These are phyloP conservation scores for Oreochromis aureus DNA, from an alignment of 2,113 vertebrate species.

Conservation along the genomic window DNA sequence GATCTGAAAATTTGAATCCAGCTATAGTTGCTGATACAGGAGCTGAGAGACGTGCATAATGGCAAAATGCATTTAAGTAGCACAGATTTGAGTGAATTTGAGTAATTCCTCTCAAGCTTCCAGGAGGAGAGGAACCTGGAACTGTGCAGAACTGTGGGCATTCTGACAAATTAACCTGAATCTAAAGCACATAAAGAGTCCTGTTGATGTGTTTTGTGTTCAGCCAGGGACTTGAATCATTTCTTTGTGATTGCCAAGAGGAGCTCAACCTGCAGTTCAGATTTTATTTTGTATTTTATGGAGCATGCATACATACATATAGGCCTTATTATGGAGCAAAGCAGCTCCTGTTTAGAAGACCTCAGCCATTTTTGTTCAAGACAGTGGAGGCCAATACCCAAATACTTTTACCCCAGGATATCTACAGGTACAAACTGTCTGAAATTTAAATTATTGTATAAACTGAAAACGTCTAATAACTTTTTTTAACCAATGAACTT, in stretches of 20 bases:
- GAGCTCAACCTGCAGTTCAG: background rate
- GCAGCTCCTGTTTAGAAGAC: background rate
- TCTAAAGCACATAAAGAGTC: background rate
- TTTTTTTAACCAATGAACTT: background rate
- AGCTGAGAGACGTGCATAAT: background rate
- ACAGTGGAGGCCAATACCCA: background rate
- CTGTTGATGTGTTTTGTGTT: background rate
- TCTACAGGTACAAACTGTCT: background rate
- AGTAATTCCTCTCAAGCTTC: background rate
- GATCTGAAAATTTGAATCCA: background rate
- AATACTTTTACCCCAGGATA: background rate
- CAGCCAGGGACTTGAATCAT: background rate
- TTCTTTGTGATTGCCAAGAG: background rate
- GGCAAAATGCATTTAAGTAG: background rate
- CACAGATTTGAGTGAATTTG: background rate
- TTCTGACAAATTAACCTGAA: conserved; percentile 6
- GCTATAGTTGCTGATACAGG: background rate
- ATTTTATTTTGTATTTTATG: background rate
- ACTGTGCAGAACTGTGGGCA: background rate
- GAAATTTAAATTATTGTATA: background rate
- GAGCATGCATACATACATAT: background rate
- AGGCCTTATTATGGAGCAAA: background rate
- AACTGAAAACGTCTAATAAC: background rate
- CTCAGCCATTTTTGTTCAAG: background rate
- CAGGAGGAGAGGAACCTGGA: background rate